These are phyloP conservation scores for Dyspetes luteomarginatus DNA, from an alignment of 2,888 invertebrate species.

Conservation along the genomic window DNA sequence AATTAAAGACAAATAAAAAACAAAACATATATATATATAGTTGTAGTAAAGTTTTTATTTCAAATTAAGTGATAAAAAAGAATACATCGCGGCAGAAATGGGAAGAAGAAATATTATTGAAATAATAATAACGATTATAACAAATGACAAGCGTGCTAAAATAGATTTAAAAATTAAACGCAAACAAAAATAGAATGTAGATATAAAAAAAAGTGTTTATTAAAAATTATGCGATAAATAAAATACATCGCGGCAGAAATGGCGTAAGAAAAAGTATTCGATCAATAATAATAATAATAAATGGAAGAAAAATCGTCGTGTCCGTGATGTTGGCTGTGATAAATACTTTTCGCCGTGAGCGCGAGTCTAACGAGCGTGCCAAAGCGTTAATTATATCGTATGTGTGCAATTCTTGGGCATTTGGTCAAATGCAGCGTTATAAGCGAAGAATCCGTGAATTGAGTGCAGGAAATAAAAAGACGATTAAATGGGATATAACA, in stretches of 20 bases:
- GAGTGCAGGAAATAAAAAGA: background rate
- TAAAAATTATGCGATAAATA: too few species aligned
- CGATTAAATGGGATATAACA: background rate
- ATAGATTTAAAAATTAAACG: too few species aligned
- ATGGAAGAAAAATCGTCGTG: constrained; percentile 39
- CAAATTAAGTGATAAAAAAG: background rate
- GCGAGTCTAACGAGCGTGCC: constrained; percentile 39
- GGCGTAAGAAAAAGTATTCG: background rate
- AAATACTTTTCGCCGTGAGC: constrained; percentile 33
- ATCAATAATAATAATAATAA: constrained; percentile 15
- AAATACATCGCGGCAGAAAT: too few species aligned
- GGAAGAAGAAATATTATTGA: too few species aligned
- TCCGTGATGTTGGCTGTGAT: constrained; percentile 32
- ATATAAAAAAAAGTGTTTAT: background rate
- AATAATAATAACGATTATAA: too few species aligned
- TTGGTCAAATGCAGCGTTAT: background rate
- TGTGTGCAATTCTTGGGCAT: background rate
- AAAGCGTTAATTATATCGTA: constrained; percentile 1
- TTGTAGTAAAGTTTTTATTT: background rate
- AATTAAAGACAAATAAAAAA: too few species aligned
- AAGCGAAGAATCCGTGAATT: constrained; percentile 1
- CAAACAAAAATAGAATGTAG: background rate
- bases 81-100: background rate
- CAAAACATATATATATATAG: background rate
- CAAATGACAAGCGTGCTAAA: too few species aligned